Evolutionary conservation across 2,113 vertebrate species (phyloP), one percentile per base, ranked within the genome.

Genomic region (Pelusios castaneus): DNA sequence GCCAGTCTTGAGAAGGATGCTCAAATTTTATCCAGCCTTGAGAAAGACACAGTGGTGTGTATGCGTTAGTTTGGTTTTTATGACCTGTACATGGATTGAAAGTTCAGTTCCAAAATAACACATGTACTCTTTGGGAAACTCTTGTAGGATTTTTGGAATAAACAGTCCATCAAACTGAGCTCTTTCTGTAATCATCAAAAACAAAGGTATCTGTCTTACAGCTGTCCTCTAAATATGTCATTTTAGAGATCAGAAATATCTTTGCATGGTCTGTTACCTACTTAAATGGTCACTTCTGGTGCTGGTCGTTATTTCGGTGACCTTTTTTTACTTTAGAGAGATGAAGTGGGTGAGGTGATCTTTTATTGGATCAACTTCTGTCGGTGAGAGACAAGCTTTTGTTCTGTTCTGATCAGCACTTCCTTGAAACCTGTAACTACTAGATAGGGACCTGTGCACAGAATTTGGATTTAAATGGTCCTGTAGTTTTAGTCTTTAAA

Each of bases 61-160:
- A 73, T 0, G 2, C 2, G 29, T 41, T 24, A 38, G 90, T 0
- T 0, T n/a, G 17, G 29, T 3, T 1, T 51, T 58, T 34, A 24
- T 58, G 31, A 52, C 21, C 24, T 82, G 8, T 49, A 51, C 0
- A 0, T 1, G 1, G 17, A 81, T 25, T 55, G 14, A 16, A 52
- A 67, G 7, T 12, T 4, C 45, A 17, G 79, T 95, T 89, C 60
- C 49, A 79, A 82, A 34, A 2, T 91, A 91, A 95, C 1, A 0
- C 3, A 3, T 13, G 2, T 8, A 89, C 91, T 88, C 43, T 85
- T 80, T 80, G 58, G 58, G 14, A 41, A 58, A 70, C 5, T 80
- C 49, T 97, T 97, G 19, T 96, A 99, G 99, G 98, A 97, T 25
- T 99, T 98, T 88, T 98, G 98, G 98, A 98, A 97, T 12, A 85